phyloP scores from a whole-genome alignment of 2,888 invertebrate genomes.

The Amphimallon solstitiale region DNA sequence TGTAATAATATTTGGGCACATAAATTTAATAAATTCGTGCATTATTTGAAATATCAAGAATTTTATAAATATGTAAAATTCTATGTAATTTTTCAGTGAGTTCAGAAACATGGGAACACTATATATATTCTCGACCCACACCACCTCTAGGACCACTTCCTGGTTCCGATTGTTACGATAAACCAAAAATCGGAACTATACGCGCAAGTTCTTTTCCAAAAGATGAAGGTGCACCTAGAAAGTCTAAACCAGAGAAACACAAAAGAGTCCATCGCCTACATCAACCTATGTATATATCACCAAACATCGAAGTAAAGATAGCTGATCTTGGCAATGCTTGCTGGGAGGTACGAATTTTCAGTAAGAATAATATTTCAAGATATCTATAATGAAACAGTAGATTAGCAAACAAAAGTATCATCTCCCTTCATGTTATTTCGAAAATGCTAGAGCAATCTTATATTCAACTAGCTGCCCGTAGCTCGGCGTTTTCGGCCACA shows the following conservation, averaged over 20 bases:
- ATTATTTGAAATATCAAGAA: too few species aligned
- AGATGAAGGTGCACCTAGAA: conserved; percentile 26
- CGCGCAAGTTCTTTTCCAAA: conserved; percentile 38
- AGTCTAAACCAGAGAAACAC: conserved; percentile 40
- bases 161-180: conserved; percentile 14
- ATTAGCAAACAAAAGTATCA: too few species aligned
- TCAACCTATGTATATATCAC: conserved; percentile 59
- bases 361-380: not conserved
- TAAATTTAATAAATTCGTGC: too few species aligned
- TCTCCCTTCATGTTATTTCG: too few species aligned
- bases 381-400: too few species aligned
- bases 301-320: conserved; percentile 78
- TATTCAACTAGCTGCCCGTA: too few species aligned
- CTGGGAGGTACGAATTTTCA: conserved; percentile 69
- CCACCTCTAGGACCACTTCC: conserved; percentile 9
- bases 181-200: conserved; percentile 24
- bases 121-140: conserved; percentile 31
- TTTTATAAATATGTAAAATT: too few species aligned
- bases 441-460: too few species aligned
- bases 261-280: conserved; percentile 51
- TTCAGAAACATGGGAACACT: conserved; percentile 39
- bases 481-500: too few species aligned
- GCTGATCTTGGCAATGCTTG: conserved; percentile 89
- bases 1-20: too few species aligned
- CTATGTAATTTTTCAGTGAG: conserved; percentile 22